Evolutionary conservation across 2,113 vertebrate species (phyloP).

Genomic region (Stigmatopora argus): DNA sequence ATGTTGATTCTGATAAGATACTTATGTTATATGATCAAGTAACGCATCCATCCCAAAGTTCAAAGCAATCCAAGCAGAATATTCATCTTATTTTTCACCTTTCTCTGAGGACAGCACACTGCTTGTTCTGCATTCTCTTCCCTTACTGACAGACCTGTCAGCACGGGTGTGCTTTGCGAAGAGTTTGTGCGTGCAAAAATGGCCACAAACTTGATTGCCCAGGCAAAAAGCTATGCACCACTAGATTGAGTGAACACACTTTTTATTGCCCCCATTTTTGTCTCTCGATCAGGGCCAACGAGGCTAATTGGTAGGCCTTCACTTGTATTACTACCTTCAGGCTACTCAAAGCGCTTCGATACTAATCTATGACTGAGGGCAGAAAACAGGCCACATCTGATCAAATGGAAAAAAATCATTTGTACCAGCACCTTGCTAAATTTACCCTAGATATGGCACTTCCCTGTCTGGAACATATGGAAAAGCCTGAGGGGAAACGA

Average conservation of each 20-base stretch:
- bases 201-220: neutral
- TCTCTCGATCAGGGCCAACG: too few relatives aligned
- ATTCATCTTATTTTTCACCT: conserved; percentile 8
- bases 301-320: too few relatives aligned
- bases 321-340: neutral
- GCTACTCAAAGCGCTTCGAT: too few relatives aligned
- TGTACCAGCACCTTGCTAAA: neutral
- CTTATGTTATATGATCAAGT: too few relatives aligned
- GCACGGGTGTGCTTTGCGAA: neutral
- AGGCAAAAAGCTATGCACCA: neutral
- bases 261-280: neutral
- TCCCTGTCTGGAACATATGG: conserved; percentile 40
- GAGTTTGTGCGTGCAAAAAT: neutral
- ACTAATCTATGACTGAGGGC: neutral
- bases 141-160: neutral
- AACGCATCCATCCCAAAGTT: too few relatives aligned
- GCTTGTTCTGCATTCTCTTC: neutral
- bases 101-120: neutral
- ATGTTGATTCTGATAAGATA: too few relatives aligned
- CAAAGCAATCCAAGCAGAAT: too few relatives aligned
- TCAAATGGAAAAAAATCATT: neutral
- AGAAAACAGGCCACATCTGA: conserved; percentile 12
- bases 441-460: conserved; percentile 29
- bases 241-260: neutral
- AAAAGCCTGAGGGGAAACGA: conserved; percentile 45